phyloP scores from a whole-genome alignment of 2,888 invertebrate genomes.

The Pyrrhosoma nymphula region DNA sequence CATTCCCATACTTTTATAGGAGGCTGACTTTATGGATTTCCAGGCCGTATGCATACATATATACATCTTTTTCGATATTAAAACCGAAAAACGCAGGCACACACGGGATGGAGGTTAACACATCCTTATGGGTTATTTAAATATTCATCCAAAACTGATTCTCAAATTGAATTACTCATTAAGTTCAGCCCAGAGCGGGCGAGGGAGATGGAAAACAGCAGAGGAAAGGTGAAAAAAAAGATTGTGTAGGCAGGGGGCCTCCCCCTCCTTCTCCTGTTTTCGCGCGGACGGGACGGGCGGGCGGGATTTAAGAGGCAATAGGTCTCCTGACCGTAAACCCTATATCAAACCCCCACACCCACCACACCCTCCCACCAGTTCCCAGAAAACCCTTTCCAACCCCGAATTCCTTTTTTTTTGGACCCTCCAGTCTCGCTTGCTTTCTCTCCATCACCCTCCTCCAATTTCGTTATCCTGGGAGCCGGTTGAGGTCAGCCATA shows the following conservation, averaged over 20 bases:
- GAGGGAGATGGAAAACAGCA: neutral
- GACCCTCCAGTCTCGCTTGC: neutral
- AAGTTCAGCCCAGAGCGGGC: neutral
- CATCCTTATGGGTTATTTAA: slow-evolving; percentile 59
- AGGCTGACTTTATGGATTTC: too few species aligned
- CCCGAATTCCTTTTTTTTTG: neutral
- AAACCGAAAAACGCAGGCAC: neutral
- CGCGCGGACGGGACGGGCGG: neutral
- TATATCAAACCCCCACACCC: neutral
- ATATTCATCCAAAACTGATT: slow-evolving; percentile 54
- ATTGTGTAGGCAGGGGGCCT: neutral
- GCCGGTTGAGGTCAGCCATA: slow-evolving; percentile 42
- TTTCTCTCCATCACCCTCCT: neutral
- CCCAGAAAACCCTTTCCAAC: neutral
- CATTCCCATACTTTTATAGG: too few species aligned
- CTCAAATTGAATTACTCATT: slow-evolving; percentile 43
- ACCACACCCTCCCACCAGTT: neutral
- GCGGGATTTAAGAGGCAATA: neutral
- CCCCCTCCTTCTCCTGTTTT: neutral
- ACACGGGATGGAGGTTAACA: slow-evolving; percentile 43
- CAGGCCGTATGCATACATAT: neutral
- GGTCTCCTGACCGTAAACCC: slow-evolving; percentile 8
- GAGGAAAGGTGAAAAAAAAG: neutral
- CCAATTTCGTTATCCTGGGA: slow-evolving; percentile 51
- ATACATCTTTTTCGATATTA: neutral